Conservation (phyloP, 2,113 vertebrate species). For the Rhinopomastus cyanomelas region DNA sequence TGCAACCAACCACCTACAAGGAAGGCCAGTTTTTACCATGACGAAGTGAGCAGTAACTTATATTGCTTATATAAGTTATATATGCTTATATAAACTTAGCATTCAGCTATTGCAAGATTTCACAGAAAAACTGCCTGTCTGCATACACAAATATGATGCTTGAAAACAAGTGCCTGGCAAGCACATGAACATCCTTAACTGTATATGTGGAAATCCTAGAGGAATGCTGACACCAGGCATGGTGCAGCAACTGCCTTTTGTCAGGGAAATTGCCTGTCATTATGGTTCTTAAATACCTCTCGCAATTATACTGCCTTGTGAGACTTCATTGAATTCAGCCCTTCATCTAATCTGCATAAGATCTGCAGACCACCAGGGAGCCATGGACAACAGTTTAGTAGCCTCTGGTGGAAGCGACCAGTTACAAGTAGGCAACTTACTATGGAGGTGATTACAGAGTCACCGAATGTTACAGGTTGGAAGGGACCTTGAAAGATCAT, state of each 20-base stretch:
- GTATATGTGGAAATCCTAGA: background rate
- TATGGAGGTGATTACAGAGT: too few species aligned
- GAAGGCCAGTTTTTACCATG: background rate
- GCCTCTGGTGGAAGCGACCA: background rate
- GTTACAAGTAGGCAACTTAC: fast-evolving
- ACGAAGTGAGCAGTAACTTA: background rate
- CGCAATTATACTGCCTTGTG: background rate
- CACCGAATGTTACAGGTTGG: too few species aligned
- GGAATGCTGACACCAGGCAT: background rate
- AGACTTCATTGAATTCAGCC: constrained; percentile 23
- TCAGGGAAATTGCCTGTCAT: constrained; percentile 10
- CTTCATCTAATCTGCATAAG: background rate
- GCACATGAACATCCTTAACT: background rate
- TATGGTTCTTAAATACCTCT: constrained; percentile 11
- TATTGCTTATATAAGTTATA: too few species aligned
- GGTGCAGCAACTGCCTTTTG: background rate
- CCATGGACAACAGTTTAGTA: background rate
- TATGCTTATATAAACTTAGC: too few species aligned
- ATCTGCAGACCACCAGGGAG: background rate
- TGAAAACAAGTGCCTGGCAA: background rate
- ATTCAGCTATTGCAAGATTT: background rate
- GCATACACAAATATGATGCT: fast-evolving
- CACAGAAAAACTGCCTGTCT: background rate
- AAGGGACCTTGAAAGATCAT: too few species aligned
- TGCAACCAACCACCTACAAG: background rate